These are phyloP conservation scores for Camelus dromedarius DNA, from an alignment of 2,113 vertebrate species.

Conservation along the genomic window DNA sequence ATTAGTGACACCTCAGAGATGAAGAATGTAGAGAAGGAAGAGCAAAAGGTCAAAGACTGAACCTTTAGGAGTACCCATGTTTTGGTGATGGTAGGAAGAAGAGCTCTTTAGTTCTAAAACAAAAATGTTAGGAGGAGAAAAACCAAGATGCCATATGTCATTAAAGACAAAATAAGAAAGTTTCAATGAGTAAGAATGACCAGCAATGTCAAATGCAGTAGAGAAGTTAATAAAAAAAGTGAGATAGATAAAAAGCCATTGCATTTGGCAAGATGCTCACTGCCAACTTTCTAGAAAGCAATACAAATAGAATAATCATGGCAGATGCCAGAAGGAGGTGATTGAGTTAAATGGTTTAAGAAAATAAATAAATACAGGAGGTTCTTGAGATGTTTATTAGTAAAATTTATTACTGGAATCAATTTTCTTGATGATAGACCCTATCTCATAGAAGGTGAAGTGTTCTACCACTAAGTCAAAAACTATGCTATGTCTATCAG, in stretches of 20 bases:
- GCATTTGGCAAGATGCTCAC: not conserved
- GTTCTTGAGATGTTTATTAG: not conserved
- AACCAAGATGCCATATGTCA: not conserved
- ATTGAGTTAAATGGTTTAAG: not conserved
- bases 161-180: not conserved
- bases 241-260: not conserved
- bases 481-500: not conserved
- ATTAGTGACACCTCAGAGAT: not conserved
- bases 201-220: not conserved
- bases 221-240: not conserved
- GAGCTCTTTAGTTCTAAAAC: not conserved
- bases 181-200: not conserved
- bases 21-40: not conserved
- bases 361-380: not conserved
- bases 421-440: not conserved
- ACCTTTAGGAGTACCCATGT: not conserved
- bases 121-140: not conserved
- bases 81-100: not conserved
- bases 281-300: not conserved
- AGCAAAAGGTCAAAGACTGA: not conserved
- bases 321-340: not conserved
- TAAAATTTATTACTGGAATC: not conserved
- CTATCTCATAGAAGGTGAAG: not conserved
- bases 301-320: not conserved
- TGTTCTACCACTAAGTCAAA: not conserved